Conservation (phyloP, 2,113 vertebrate species). For the Hepsetus odoe region DNA sequence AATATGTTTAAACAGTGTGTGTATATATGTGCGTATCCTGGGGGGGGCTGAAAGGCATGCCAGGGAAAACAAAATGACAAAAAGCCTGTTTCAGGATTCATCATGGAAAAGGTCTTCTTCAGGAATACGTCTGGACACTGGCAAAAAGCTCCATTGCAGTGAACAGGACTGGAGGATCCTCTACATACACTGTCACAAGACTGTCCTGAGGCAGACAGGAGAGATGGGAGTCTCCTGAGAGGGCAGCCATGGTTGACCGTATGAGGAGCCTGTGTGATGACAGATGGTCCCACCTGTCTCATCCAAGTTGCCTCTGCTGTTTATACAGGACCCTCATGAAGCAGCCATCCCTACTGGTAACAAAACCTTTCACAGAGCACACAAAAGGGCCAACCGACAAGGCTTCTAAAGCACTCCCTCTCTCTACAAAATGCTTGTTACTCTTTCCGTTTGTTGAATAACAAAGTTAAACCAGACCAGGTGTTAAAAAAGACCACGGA, state of each 20-base stretch:
- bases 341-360: background rate
- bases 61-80: slow-evolving; percentile 61
- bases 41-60: background rate
- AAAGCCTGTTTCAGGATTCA: slow-evolving; percentile 61
- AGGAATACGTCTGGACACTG: background rate
- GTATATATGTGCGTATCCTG: slow-evolving; percentile 22
- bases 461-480: too few species aligned
- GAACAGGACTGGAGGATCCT: background rate
- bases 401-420: background rate
- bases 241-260: background rate
- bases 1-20: slow-evolving; percentile 56
- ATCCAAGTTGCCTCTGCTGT: background rate
- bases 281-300: slow-evolving; percentile 37
- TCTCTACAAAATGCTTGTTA: too few species aligned
- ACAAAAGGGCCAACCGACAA: background rate
- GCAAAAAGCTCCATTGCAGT: background rate
- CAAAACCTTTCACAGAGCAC: background rate
- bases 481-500: too few species aligned
- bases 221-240: background rate
- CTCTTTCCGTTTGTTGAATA: background rate
- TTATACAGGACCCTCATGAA: slow-evolving; percentile 8
- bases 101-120: background rate
- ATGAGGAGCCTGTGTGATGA: background rate
- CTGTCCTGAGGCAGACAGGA: background rate
- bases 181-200: too few species aligned